Evolutionary conservation across 2,797 vertebrate genomes (phyloP).

Genomic region (Coregonus sp.): DNA sequence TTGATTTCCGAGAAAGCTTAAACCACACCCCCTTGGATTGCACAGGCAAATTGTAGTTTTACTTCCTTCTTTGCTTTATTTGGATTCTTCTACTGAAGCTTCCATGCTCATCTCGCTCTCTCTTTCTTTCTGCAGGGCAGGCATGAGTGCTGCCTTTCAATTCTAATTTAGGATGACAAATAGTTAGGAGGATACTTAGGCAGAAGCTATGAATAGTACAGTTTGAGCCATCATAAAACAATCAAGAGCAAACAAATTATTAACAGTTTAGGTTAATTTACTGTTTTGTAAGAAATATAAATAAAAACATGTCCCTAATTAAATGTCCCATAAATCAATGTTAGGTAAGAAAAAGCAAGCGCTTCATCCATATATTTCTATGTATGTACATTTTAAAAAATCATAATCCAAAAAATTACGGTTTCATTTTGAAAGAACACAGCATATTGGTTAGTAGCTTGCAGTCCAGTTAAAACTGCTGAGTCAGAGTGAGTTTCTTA

Average conservation of each 20-base stretch:
- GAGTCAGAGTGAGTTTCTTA: background rate
- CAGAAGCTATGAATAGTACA: background rate
- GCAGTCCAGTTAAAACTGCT: background rate
- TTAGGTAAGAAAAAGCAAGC: too few species aligned
- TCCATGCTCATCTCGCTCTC: too few species aligned
- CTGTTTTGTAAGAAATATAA: too few species aligned
- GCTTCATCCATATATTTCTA: background rate
- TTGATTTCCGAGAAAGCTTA: background rate
- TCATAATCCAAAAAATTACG: background rate
- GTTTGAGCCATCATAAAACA: background rate
- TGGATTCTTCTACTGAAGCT: too few species aligned
- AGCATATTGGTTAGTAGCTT: background rate
- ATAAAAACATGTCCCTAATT: too few species aligned
- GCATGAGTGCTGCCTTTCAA: too few species aligned
- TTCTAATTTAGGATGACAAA: too few species aligned
- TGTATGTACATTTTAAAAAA: background rate
- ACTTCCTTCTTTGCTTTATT: too few species aligned
- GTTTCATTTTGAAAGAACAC: background rate
- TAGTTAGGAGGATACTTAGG: background rate
- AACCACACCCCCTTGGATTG: constrained; percentile 1
- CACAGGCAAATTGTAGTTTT: background rate
- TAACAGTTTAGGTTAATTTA: too few species aligned
- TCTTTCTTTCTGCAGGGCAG: too few species aligned
- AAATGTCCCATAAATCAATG: too few species aligned
- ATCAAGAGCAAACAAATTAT: too few species aligned